These are phyloP conservation scores for Drosophila setosimentum DNA, from an alignment of 2,888 invertebrate genomes.

Conservation along the genomic window DNA sequence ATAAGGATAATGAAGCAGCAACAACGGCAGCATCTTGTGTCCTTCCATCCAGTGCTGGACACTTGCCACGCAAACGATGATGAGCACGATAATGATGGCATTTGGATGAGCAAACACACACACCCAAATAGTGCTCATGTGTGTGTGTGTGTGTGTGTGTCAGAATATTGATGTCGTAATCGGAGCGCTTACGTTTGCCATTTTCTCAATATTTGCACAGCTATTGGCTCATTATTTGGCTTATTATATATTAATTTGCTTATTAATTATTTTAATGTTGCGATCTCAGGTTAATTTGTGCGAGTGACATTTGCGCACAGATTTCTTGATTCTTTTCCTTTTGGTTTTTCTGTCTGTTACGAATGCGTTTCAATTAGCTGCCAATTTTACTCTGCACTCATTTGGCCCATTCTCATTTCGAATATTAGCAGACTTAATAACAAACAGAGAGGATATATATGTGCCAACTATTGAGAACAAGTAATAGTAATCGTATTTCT, in stretches of 20 bases:
- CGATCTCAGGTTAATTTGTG: constrained; percentile 29
- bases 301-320: constrained; percentile 35
- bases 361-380: constrained; percentile 52
- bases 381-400: constrained; percentile 24
- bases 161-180: constrained; percentile 53
- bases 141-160: constrained; percentile 7
- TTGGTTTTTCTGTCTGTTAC: constrained; percentile 21
- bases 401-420: constrained; percentile 8
- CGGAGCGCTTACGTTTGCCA: constrained; percentile 41
- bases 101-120: constrained; percentile 64
- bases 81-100: constrained; percentile 77
- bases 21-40: constrained; percentile 51
- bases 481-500: not conserved
- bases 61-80: constrained; percentile 75
- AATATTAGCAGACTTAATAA: constrained; percentile 1
- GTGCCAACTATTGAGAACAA: not conserved
- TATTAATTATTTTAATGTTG: constrained; percentile 67
- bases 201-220: constrained; percentile 64
- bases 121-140: not conserved
- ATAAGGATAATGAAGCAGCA: constrained; percentile 77
- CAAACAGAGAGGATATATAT: not conserved
- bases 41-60: constrained; percentile 38
- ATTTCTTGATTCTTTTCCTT: not conserved
- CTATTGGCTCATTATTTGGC: constrained; percentile 75
- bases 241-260: constrained; percentile 74